Percentiles rank a stretch among this genome's conserved stretches.
Conservation (phyloP, 2,797 vertebrate genomes). For the Malacoraja senta region DNA sequence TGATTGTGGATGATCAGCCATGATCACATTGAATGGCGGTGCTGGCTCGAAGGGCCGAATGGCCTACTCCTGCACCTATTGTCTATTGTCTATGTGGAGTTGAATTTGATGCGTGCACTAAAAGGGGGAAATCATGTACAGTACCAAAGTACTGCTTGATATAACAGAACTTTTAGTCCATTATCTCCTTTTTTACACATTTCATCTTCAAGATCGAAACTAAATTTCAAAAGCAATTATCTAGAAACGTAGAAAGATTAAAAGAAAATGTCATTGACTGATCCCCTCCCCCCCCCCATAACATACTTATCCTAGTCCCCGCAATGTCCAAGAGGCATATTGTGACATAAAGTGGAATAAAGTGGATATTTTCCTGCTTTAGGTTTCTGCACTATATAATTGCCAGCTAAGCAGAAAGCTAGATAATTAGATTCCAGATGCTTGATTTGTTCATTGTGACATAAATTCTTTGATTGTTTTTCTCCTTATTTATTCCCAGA, state of each 20-base stretch:
- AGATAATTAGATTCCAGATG: background rate
- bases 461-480: background rate
- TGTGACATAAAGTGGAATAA: background rate
- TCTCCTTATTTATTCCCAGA: background rate
- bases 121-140: no score
- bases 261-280: background rate
- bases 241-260: background rate
- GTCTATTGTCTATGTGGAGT: no score
- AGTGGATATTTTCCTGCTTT: background rate
- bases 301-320: background rate
- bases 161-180: no score
- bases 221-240: conserved; percentile 2
- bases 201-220: background rate
- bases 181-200: background rate
- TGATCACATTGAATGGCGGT: no score
- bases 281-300: background rate
- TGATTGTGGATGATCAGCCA: no score
- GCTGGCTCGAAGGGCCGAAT: no score
- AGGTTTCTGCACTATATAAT: background rate
- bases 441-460: conserved; percentile 13
- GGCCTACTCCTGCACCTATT: no score
- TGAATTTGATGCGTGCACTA: no score
- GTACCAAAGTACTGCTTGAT: no score
- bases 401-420: background rate
- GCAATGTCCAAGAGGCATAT: background rate